Conservation (phyloP, 2,113 vertebrate species). For the Eolophus roseicapilla region DNA sequence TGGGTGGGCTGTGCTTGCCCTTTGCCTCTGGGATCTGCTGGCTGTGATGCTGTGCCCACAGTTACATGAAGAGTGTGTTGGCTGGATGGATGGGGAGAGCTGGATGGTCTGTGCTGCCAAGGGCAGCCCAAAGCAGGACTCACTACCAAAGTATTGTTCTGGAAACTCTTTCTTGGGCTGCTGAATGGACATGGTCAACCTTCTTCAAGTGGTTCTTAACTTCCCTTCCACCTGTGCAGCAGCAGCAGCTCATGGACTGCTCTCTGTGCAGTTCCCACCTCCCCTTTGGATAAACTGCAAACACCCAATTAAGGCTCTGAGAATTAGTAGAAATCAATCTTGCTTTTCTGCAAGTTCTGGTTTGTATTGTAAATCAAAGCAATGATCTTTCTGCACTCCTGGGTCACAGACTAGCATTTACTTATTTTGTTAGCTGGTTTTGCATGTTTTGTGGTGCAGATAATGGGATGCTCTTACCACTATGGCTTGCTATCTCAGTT, state of each 20-base stretch:
- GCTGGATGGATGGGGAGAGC: not conserved
- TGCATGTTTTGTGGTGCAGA: not conserved
- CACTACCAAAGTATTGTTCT: not conserved
- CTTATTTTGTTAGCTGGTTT: not conserved
- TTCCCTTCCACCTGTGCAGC: not conserved
- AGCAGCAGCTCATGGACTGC: not conserved
- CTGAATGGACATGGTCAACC: not conserved
- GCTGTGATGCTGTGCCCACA: not conserved
- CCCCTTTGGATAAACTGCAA: not conserved
- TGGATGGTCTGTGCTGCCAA: not conserved
- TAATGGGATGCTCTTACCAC: not conserved
- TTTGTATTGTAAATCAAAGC: not conserved
- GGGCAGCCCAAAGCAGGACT: not conserved
- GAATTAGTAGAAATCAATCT: not conserved
- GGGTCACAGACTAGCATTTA: not conserved
- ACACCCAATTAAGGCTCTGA: not conserved
- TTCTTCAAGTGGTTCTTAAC: not conserved
- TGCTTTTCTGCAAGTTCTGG: not conserved
- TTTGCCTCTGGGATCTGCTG: not conserved
- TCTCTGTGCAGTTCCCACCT: not conserved
- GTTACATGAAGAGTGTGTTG: rapidly evolving
- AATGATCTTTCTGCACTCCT: not conserved
- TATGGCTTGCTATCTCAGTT: not conserved
- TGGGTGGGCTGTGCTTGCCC: rapidly evolving
- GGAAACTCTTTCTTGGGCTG: not conserved